Evolutionary conservation across 2,888 invertebrate genomes (phyloP), one percentile per base, ranked within the genome.

Genomic region (Falcaria lacertinaria): DNA sequence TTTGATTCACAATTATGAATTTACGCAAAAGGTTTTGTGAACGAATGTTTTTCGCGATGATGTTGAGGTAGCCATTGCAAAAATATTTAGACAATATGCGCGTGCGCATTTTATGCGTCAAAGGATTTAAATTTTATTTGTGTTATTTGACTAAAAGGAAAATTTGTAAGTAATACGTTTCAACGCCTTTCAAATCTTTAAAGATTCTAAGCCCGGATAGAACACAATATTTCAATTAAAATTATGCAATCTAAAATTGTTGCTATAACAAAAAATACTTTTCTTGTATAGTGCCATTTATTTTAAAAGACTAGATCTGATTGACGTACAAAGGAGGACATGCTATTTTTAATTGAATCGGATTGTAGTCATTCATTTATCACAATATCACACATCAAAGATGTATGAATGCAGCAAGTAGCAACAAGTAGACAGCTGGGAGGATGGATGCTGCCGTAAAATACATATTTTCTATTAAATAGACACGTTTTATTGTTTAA

Each of bases 381-480:
- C n/a, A n/a, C n/a, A n/a, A n/a, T 74, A 76, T 74, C 72, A 66
- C 60, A 64, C 66, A 72, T 64, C 59, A 68, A 69, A 60, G n/a
- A n/a, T n/a, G 60, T 72, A 52, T 55, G 60, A 64, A 63, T 60
- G 8, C 68, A 69, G 68, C 69, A 77, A 79, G 48, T 58, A 58
- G 60, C 84, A 86, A 86, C 83, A 84, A 86, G 84, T 82, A 76
- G 78, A 81, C 85, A 87, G 84, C 85, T 86, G 85, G 72, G 80
- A 83, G 80, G 74, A 86, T 84, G 87, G 81, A 79, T 83, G 79
- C 69, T 78, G 76, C 74, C 60, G 68, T 69, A 73, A 69, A 77
- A 68, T 70, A 64, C 63, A 67, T 72, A 11, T 58, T 48, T 66
- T 64, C 41, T 52, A 68, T 50, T 65, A 69, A 76, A 78, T 76